Evolutionary conservation across 2,113 vertebrate genomes (phyloP).

Genomic region (Sinocyclocheilus grahami): DNA sequence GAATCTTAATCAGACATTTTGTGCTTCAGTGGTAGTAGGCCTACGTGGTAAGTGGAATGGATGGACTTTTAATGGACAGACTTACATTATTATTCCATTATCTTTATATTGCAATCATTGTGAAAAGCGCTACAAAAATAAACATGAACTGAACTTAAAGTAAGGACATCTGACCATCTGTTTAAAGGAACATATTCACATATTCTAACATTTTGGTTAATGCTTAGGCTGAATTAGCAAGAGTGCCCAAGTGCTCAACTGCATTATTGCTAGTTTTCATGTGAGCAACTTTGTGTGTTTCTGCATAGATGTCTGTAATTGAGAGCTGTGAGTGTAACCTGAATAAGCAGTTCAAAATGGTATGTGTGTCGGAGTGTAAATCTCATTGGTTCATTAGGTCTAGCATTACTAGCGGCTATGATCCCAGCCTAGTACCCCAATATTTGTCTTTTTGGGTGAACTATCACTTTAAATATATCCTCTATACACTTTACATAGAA

Average conservation of each 20-base stretch:
- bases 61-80: neutral
- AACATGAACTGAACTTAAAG: neutral
- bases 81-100: neutral
- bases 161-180: neutral
- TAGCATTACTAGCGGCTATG: conserved; percentile 17
- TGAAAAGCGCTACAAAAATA: neutral
- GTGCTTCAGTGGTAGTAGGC: neutral
- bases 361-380: conserved; percentile 54
- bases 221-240: neutral
- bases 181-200: neutral
- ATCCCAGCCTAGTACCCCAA: neutral
- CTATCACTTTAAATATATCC: too few relatives aligned
- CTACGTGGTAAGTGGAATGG: neutral
- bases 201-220: neutral
- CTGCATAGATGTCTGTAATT: conserved; percentile 33
- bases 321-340: conserved; percentile 24
- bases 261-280: neutral
- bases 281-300: neutral
- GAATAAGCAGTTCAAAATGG: conserved; percentile 48
- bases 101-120: neutral
- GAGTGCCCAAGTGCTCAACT: neutral
- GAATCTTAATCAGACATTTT: neutral
- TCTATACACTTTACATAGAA: too few relatives aligned
- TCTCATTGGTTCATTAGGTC: conserved; percentile 49
- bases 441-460: too few relatives aligned